A percentile compares a stretch with the other conserved stretches of the same genome.
phyloP scores from a whole-genome alignment of 2,797 vertebrate genomes.

The Chelon labrosus region DNA sequence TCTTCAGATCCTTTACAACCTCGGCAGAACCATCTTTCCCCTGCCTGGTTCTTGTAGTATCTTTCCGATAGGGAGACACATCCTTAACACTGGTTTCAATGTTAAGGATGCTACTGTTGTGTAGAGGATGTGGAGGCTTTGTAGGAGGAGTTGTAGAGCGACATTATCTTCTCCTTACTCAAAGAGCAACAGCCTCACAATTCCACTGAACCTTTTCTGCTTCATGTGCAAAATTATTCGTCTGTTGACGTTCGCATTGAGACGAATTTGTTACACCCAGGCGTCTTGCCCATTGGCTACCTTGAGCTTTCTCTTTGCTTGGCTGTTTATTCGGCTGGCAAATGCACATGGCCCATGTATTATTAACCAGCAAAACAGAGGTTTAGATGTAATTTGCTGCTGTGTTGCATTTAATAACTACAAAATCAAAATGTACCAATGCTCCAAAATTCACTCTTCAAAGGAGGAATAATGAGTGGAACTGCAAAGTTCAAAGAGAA shows the following conservation, averaged over 20 bases:
- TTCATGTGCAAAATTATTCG: conserved; percentile 72
- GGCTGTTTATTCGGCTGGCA: conserved; percentile 64
- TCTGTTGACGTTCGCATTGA: conserved; percentile 67
- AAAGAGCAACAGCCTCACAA: conserved; percentile 35
- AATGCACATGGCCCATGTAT: conserved; percentile 70
- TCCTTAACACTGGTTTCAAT: conserved; percentile 41
- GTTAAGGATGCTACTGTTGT: conserved; percentile 50
- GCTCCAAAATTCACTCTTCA: conserved; percentile 83
- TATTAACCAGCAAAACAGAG: conserved; percentile 78
- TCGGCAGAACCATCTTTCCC: conserved; percentile 42
- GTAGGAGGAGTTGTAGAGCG: conserved; percentile 47
- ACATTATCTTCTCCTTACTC: conserved; percentile 66
- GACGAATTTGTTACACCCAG: conserved; percentile 67
- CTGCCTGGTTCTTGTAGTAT: conserved; percentile 58
- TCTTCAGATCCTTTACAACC: conserved; percentile 33
- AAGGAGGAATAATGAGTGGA: conserved; percentile 83
- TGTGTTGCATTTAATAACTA: conserved; percentile 84
- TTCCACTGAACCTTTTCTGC: conserved; percentile 66
- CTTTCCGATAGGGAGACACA: conserved; percentile 29
- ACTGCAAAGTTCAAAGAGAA: conserved; percentile 86
- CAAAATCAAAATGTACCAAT: conserved; percentile 83
- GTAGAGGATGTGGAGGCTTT: conserved; percentile 30
- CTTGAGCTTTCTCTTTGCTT: conserved; percentile 59
- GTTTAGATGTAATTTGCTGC: conserved; percentile 82
- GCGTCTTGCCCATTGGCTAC: conserved; percentile 48